These are phyloP conservation scores for Odontocerum albicorne DNA, from an alignment of 2,888 invertebrate genomes.

Conservation along the genomic window DNA sequence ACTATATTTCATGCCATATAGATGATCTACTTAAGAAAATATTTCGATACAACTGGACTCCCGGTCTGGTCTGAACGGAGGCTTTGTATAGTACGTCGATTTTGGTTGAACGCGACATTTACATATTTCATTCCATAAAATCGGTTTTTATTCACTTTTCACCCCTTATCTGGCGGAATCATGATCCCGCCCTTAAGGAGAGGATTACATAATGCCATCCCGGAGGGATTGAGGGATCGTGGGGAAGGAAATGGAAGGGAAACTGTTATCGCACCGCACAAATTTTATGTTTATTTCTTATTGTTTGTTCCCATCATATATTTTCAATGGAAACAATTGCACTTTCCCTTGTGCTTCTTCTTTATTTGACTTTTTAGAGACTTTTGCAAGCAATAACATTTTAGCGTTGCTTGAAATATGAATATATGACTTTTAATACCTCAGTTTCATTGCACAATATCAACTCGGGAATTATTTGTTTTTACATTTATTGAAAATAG, in stretches of 20 bases:
- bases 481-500: too few relatives aligned
- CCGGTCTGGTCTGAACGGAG: too few relatives aligned
- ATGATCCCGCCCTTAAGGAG: conserved; percentile 22
- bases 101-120: conserved; percentile 1
- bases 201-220: conserved; percentile 30
- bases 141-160: conserved; percentile 25
- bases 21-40: too few relatives aligned
- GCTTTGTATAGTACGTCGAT: neutral
- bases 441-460: too few relatives aligned
- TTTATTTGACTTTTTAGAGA: too few relatives aligned
- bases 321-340: neutral
- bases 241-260: conserved; percentile 11
- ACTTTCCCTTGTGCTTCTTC: too few relatives aligned
- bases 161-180: conserved; percentile 23
- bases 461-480: too few relatives aligned
- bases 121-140: conserved; percentile 14
- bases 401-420: too few relatives aligned
- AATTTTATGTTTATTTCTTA: conserved; percentile 19
- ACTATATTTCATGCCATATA: too few relatives aligned
- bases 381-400: too few relatives aligned
- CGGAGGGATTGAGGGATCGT: conserved; percentile 8
- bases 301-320: neutral
- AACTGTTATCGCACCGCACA: conserved; percentile 17
- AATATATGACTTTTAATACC: too few relatives aligned
- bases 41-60: too few relatives aligned